Base-by-base conservation (phyloP, 2,888 invertebrate genomes). In the Oxystoma pomonae region DNA sequence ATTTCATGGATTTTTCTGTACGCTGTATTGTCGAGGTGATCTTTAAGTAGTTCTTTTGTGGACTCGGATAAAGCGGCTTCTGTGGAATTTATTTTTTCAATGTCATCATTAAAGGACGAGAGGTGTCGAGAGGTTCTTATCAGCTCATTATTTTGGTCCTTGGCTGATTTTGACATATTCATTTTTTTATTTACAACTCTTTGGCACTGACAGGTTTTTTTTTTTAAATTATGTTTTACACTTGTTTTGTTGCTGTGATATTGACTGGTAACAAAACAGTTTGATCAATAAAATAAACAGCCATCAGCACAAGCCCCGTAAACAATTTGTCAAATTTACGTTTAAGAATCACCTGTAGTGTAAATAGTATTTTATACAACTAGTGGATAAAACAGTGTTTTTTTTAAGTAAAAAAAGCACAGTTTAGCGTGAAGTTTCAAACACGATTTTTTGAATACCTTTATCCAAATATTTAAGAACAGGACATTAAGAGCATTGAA, bases 1-100 rank as follows among this genome's bases (percentile, higher is more conserved):
- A 63, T 73, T 61, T 67, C 66, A 52, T 71, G 67, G 22, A 72
- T 72, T 57, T 69, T 65, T 62, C 70, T 66, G 16, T 70, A 58
- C 0, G 68, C 67, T 55, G 67, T 61, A 20, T 65, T 61, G 18
- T 65, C 65, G 16, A 70, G 53, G 12, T 62, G 62, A 53, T 58
- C 61, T 49, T 65, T 65, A n/a, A 68, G 20, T 49, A 67, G 61
- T 16, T 57, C 19, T 55, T 59, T 58, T 50, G 50, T 12, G 49
- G 20, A 9, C 21, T 49, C 18, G 63, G 64, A 59, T 65, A 49
- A 16, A 61, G 65, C 51, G 62, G 67, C 1, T 51, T 58, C 18
- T 67, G 12, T 12, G 12, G 35, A 35, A 35, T 35, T 12, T 3
- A 35, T 35, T 35, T 35, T 35, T 35, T 35, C 35, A 35, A 35